Percentiles rank a stretch among this genome's conserved stretches.
phyloP scores from a whole-genome alignment of 2,888 invertebrate species.

The Mallateleia sp. region DNA sequence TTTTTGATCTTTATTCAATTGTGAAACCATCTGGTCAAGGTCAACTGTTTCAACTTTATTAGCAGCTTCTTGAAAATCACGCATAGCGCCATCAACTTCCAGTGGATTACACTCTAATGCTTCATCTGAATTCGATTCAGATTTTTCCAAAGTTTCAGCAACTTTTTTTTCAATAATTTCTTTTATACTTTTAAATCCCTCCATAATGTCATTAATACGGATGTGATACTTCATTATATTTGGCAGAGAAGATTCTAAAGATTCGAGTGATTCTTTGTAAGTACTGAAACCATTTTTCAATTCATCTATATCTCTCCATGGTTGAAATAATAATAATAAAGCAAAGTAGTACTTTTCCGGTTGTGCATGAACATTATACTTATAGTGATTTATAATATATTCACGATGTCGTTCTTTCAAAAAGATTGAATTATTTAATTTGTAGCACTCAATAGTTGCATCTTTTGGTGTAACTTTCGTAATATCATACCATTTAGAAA shows the following conservation, averaged over 20 bases:
- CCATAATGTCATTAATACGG: conserved; percentile 49
- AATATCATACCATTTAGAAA: conserved; percentile 68
- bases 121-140: conserved; percentile 41
- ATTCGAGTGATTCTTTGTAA: conserved; percentile 40
- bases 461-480: conserved; percentile 28
- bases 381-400: conserved; percentile 82
- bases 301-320: conserved; percentile 64
- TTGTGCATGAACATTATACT: conserved; percentile 41
- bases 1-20: conserved; percentile 82
- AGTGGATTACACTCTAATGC: conserved; percentile 70
- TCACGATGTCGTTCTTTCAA: conserved; percentile 69
- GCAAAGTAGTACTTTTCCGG: conserved; percentile 63
- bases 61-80: conserved; percentile 69
- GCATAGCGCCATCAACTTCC: conserved; percentile 13
- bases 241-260: conserved; percentile 30
- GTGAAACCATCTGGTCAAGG: conserved; percentile 67
- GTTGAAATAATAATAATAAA: conserved; percentile 66
- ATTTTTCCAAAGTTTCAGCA: conserved; percentile 27
- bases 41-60: conserved; percentile 21
- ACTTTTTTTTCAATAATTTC: conserved; percentile 5
- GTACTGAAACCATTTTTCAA: conserved; percentile 62
- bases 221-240: conserved; percentile 47
- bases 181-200: background rate
- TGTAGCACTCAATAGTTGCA: background rate
- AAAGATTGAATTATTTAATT: background rate